Conservation (phyloP, 2,113 vertebrate species). For the Lucifuga dentata region DNA sequence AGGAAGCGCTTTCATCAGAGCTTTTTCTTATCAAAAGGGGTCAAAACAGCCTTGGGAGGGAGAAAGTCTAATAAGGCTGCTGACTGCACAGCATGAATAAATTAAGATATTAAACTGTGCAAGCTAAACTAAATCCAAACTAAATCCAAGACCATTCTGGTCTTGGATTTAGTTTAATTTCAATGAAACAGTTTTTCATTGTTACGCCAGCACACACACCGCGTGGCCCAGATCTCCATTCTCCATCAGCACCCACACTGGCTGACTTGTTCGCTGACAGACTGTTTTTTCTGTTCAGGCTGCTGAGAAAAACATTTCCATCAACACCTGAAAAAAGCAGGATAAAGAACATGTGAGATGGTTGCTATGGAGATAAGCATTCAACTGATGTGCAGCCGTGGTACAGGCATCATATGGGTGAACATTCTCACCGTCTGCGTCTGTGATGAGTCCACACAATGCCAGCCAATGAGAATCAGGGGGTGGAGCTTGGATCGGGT, state of each 20-base stretch:
- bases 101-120: too few relatives aligned
- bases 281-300: conserved; percentile 29
- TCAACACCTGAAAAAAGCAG: conserved; percentile 53
- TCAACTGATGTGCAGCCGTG: conserved; percentile 21
- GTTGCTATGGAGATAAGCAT: conserved; percentile 46
- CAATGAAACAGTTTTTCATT: too few relatives aligned
- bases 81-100: too few relatives aligned
- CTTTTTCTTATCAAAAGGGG: too few relatives aligned
- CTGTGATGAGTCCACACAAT: conserved; percentile 19
- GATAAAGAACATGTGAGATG: conserved; percentile 13
- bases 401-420: conserved; percentile 30
- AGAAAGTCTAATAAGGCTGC: too few relatives aligned
- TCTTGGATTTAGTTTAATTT: too few relatives aligned
- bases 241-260: conserved; percentile 83
- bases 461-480: conserved; percentile 10
- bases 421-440: conserved; percentile 25
- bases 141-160: too few relatives aligned
- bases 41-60: too few relatives aligned
- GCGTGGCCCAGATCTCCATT: conserved; percentile 96
- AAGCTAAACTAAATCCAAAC: too few relatives aligned
- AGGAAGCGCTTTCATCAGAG: too few relatives aligned
- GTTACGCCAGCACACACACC: conserved; percentile 88
- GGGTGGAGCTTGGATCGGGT: background rate
- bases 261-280: background rate
- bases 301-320: conserved; percentile 24